Percentiles rank a stretch among this genome's conserved stretches.
Conservation (phyloP, 2,888 invertebrate genomes). For the Drosophila barbarae region DNA sequence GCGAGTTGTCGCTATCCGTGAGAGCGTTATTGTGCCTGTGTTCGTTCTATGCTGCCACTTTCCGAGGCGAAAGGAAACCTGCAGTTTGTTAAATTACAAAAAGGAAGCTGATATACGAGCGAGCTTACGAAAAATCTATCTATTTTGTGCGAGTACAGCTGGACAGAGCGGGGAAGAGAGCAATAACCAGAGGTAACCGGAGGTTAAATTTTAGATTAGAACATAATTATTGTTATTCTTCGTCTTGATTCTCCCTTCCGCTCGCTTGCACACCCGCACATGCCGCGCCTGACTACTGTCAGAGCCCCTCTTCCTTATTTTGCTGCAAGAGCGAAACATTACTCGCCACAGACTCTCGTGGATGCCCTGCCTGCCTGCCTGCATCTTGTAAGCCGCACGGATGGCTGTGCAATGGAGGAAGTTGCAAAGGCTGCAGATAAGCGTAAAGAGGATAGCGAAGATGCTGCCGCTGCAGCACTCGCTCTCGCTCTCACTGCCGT, state of each 20-base stretch:
- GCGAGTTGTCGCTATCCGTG: conserved; percentile 11
- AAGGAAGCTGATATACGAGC: background rate
- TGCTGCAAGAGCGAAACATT: conserved; percentile 10
- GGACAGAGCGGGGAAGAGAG: background rate
- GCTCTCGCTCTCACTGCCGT: background rate
- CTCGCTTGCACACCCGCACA: conserved; percentile 26
- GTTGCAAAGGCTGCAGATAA: conserved; percentile 27
- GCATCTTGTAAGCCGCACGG: conserved; percentile 30
- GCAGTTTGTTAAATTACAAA: conserved; percentile 16
- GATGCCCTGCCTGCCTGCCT: conserved; percentile 1
- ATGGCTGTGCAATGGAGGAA: conserved; percentile 41
- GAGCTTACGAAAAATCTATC: background rate
- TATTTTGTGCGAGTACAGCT: conserved; percentile 8
- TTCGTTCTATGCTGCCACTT: conserved; percentile 11
- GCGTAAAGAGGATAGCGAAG: conserved; percentile 19
- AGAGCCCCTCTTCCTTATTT: conserved; percentile 41
- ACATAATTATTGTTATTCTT: conserved; percentile 52
- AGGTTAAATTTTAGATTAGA: conserved; percentile 5
- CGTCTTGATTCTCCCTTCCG: conserved; percentile 25
- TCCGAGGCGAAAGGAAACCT: conserved; percentile 13
- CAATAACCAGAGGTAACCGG: conserved; percentile 1
- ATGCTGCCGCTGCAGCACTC: conserved; percentile 16
- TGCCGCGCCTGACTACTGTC: conserved; percentile 56
- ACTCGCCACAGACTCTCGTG: conserved; percentile 3
- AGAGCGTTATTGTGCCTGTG: conserved; percentile 10